Evolutionary conservation across 2,113 vertebrate species (phyloP).

Genomic region (Chamaea fasciata): DNA sequence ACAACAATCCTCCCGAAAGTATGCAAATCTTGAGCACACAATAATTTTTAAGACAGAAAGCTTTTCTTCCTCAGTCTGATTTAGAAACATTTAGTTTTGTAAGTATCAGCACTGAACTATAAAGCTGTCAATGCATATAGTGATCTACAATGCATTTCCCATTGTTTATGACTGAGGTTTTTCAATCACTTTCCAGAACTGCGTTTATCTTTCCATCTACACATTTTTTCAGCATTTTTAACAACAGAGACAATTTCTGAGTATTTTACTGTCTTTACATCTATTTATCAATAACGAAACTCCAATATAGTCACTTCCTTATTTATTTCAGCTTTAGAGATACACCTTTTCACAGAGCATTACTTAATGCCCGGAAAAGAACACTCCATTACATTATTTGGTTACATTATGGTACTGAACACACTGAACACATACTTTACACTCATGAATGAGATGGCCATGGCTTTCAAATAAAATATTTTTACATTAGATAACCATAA

Average conservation of each 20-base stretch:
- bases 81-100: not conserved
- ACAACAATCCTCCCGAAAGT: not conserved
- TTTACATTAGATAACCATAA: not conserved
- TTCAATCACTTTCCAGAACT: not conserved
- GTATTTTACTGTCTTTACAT: not conserved
- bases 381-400: not conserved
- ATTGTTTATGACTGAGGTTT: not conserved
- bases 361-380: not conserved
- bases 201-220: not conserved
- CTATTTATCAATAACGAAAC: not conserved
- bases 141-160: not conserved
- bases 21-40: not conserved
- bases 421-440: not conserved
- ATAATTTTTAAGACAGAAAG: not conserved
- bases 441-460: not conserved
- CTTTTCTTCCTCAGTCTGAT: not conserved
- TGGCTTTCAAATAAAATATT: not conserved
- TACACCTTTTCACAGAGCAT: not conserved
- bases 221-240: not conserved
- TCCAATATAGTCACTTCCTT: not conserved
- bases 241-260: not conserved
- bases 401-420: not conserved
- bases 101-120: not conserved
- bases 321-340: not conserved
- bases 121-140: not conserved